Base-by-base conservation (phyloP, 1,140 invertebrate genomes). In the Zophobas atratus region DNA sequence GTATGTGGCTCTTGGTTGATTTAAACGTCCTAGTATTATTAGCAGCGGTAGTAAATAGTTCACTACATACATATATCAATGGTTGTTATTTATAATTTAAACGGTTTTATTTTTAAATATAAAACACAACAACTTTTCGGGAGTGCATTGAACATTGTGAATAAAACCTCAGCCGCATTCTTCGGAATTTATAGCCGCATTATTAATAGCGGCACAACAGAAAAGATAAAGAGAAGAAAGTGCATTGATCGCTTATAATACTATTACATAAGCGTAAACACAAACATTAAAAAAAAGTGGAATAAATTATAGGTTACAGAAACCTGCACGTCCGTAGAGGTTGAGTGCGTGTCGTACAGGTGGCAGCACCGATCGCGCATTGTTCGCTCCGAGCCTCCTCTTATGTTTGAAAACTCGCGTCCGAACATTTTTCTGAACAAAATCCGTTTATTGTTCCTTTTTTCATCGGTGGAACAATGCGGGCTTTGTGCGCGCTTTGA, bases 391-490 rank as follows among this genome's bases (percentile, higher is more conserved):
- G 20, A 20, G 20, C 20, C 20, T 20, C 20, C 20, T 20, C 20
- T 20, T 20, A 20, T 20, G 20, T 20, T 20, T 20, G 20, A 20
- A 20, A 20, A 20, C 20, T 20, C 20, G 20, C 20, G 20, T 20
- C 20, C 20, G 20, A 20, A 20, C 20, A 20, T 20, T 20, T 20
- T 20, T 20, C 20, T 20, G 20, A 55, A 55, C 53, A 55, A 55
- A 34, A 34, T 32, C 35, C 32, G 4, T 34, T 8, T 55, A 20
- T 34, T 55, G 33, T 55, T 1, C 8, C 33, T 55, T 55, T 55
- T 55, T 55, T 46, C 43, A 3, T 46, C 20, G 20, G 20, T 46
- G 3, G 35, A 60, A 60, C 56, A 60, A 60, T 36, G n/a, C 34
- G 5, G 0, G 33, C 36, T 38, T 60, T 60, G 35, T 56, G 2